Evolutionary conservation across 92 coral and sea anemone genomes (phyloP), one percentile per base, ranked within the genome.

Genomic region (Meandrina meandrites): DNA sequence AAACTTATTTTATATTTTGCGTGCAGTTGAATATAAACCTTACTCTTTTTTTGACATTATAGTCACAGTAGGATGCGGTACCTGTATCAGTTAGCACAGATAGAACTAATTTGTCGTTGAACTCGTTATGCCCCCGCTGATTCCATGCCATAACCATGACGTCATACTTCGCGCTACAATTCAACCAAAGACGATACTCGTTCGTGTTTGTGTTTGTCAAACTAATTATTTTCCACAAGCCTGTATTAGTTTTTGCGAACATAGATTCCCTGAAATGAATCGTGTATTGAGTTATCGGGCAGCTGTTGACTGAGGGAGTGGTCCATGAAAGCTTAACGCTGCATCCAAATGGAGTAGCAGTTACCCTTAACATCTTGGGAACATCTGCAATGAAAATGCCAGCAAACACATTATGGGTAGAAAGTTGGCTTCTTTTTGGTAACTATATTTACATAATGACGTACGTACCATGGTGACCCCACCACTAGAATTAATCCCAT

Each of bases 131-230:
- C 21, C 84, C 84, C 27, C 84, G 71, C 24, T 80, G 45, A 36
- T 80, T 80, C 84, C 84, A 80, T 22, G 84, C 84, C 30, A 62
- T 14, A 21, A 60, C 73, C 84, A 80, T 64, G 62, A 80, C 18
- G 37, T 80, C 73, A 22, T 80, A 80, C 13, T 17, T 35, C 54
- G 5, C 21, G 84, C 73, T 62, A 34, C 84, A 80, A 64, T 35
- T 40, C 74, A 80, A 80, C 75, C 28, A 58, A 37, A 80, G 84
- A 16, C 72, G 84, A 80, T 58, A 37, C 8, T 15, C 12, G 1
- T 42, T 34, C 13, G 30, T 35, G 28, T 78, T 22, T 58, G 70
- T 1, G 47, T 11, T 18, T 0, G 30, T 58, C 4, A 62, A 11
- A 32, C 0, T 36, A 1, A 17, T 34, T 45, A 28, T 62, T 8